phyloP scores from a whole-genome alignment of 2,888 invertebrate species.

The Enchytraeus crypticus region DNA sequence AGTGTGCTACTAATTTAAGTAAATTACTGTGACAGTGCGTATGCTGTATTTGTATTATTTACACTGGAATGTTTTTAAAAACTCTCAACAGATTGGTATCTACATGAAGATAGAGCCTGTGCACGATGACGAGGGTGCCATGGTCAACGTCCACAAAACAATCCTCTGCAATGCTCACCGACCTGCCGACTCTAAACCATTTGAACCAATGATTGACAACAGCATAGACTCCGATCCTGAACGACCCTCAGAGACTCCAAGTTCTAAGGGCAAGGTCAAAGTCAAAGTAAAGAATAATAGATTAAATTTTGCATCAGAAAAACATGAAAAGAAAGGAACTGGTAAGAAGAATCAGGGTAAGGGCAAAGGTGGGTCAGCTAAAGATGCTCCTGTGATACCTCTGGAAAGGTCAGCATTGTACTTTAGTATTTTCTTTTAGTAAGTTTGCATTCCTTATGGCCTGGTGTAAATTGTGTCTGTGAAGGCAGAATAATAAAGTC shows the following conservation, averaged over 20 bases:
- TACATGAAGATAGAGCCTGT: constrained; percentile 79
- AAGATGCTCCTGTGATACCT: not conserved
- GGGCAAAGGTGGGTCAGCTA: not conserved
- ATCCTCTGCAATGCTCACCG: constrained; percentile 13
- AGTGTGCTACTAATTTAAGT: too few species aligned
- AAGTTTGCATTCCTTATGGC: too few species aligned
- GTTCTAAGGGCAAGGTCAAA: not conserved
- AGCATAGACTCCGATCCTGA: constrained; percentile 7
- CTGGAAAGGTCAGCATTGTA: too few species aligned
- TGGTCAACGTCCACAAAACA: constrained; percentile 36
- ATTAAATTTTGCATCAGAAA: not conserved
- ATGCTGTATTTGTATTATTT: too few species aligned
- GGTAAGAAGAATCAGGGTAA: not conserved
- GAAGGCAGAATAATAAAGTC: too few species aligned
- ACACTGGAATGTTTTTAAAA: too few species aligned
- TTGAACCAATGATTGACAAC: constrained; percentile 14
- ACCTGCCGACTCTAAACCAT: constrained; percentile 12
- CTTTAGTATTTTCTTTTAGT: too few species aligned
- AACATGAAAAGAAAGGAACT: not conserved
- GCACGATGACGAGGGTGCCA: constrained; percentile 63
- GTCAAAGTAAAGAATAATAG: not conserved
- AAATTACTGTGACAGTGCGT: too few species aligned
- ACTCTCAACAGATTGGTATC: constrained; percentile 74
- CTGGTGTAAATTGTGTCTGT: too few species aligned
- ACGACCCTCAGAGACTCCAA: not conserved